Evolutionary conservation across 2,797 vertebrate genomes (phyloP).

Genomic region (Malurus splendens): DNA sequence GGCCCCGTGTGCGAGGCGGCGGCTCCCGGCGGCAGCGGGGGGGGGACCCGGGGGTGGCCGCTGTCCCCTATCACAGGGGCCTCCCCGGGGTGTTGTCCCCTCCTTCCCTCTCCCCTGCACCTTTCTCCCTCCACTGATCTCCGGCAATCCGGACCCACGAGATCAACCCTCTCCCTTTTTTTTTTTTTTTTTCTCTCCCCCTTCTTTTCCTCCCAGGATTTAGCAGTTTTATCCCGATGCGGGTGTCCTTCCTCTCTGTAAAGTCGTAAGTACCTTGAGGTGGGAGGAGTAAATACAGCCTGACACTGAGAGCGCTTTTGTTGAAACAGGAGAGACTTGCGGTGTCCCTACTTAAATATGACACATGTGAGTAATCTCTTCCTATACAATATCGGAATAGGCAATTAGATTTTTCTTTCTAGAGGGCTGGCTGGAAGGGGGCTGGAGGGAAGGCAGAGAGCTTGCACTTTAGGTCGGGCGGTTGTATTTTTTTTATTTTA

Average conservation of each 20-base stretch:
- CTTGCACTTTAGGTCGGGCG: background rate
- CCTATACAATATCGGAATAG: slow-evolving; percentile 29
- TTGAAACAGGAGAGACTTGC: slow-evolving; percentile 44
- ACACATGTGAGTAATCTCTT: slow-evolving; percentile 53
- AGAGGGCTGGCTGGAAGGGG: background rate
- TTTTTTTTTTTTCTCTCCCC: background rate
- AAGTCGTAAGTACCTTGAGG: slow-evolving; percentile 57
- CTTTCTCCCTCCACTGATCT: background rate
- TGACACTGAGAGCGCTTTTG: slow-evolving; percentile 49
- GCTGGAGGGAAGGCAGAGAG: background rate
- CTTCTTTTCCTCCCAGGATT: slow-evolving; percentile 41
- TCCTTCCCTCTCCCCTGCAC: background rate
- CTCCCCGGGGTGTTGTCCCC: background rate
- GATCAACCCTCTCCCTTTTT: background rate
- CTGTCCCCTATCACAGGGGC: background rate
- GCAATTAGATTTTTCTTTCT: slow-evolving; percentile 33
- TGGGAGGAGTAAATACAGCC: slow-evolving; percentile 47
- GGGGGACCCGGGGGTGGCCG: background rate
- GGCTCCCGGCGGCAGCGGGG: background rate
- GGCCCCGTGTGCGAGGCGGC: background rate
- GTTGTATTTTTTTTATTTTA: background rate
- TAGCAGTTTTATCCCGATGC: slow-evolving; percentile 35
- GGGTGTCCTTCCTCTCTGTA: slow-evolving; percentile 37
- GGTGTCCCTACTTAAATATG: slow-evolving; percentile 56
- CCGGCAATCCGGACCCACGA: background rate